These are phyloP conservation scores for Pterobdella sp. DNA, from an alignment of 2,888 invertebrate species.

Conservation along the genomic window DNA sequence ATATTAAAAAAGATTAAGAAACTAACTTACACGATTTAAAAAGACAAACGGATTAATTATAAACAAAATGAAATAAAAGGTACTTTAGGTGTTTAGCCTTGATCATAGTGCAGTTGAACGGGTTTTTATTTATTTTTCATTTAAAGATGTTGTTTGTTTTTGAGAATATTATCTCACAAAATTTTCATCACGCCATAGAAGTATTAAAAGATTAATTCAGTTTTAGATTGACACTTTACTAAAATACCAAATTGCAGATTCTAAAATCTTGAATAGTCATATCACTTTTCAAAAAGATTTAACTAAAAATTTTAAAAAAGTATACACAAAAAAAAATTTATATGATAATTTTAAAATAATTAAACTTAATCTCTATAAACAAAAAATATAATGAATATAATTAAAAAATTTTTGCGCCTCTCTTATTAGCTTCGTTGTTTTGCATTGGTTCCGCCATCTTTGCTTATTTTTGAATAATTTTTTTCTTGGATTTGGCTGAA, in stretches of 20 bases:
- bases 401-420: neutral
- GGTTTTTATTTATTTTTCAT: neutral
- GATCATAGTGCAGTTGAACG: neutral
- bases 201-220: neutral
- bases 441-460: slow-evolving; percentile 30
- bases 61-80: too few relatives aligned
- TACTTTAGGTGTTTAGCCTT: neutral
- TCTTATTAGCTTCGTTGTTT: slow-evolving; percentile 26
- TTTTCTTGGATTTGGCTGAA: neutral
- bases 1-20: neutral
- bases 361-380: too few relatives aligned
- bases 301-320: too few relatives aligned
- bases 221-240: neutral
- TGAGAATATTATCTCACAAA: slow-evolving; percentile 1
- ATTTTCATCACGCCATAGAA: neutral
- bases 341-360: too few relatives aligned
- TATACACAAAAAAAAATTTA: too few relatives aligned
- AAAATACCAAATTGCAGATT: neutral
- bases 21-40: neutral
- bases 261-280: too few relatives aligned
- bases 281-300: too few relatives aligned
- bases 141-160: neutral
- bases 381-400: neutral
- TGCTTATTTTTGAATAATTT: slow-evolving; percentile 22
- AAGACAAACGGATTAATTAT: neutral